Evolutionary conservation across 2,797 vertebrate genomes (phyloP), one percentile per base, ranked within the genome.

Genomic region (Myiotriccus ornatus): DNA sequence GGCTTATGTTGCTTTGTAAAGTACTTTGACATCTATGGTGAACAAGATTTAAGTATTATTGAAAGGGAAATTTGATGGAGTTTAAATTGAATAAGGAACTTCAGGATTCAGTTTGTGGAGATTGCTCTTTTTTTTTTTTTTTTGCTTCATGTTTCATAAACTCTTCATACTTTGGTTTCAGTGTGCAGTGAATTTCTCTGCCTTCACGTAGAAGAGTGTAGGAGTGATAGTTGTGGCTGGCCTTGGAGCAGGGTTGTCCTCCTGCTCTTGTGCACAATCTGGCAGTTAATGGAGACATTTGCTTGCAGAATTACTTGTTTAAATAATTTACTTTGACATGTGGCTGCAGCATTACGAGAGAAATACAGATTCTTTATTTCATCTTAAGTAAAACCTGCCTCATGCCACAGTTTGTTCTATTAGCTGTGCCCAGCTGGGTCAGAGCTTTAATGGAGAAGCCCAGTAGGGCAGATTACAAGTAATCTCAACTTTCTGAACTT

Each of bases 331-430:
- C 55, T 96, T 84, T 70, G 85, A 91, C 52, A 27, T 44, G 76
- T 46, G 56, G 55, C 59, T 87, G 55, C 49, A 74, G 59, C 55
- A 39, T 77, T 93, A 46, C 30, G 74, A 68, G 80, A 65, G 65
- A 97, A 82, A 88, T 76, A 34, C 78, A 50, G 25, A 79, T 94
- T 87, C 80, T 92, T 96, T 91, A 89, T 88, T 94, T 89, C 43
- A 79, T 49, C 76, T 90, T 73, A 64, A 84, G 74, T 88, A 81
- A 90, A 92, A 70, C 63, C 27, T 87, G 78, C 60, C 85, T 88
- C 50, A 39, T 20, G 39, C 52, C 74, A 34, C 44, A 53, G 59
- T 79, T 89, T 64, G 14, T 53, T 88, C 60, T 74, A 50, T 95
- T 94, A 90, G 30, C 37, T 49, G 56, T 37, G 67, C 56, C 32